Evolutionary conservation across 2,113 vertebrate species (phyloP), one percentile per base, ranked within the genome.

Genomic region (Ptilonorhynchus violaceus): DNA sequence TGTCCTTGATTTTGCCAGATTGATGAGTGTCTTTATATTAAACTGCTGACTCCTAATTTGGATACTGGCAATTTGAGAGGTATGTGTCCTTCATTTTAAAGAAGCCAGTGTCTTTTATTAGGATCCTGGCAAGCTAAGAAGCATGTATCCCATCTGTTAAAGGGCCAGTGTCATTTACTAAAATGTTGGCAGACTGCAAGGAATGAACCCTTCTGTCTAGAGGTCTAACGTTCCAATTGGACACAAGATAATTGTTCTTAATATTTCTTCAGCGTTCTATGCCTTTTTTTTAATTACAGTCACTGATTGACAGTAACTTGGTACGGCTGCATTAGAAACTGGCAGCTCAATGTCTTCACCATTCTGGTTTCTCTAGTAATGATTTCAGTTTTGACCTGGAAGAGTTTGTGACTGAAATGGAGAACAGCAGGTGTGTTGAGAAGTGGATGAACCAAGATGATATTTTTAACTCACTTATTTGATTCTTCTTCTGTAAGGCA

Each of bases 81-180:
- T 93, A 80, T 94, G 93, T 96, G 97, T 98, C 97, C 97, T 98
- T 98, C 96, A 90, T 97, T 98, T 97, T 97, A 96, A 95, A 97
- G 97, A 98, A 97, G 96, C 94, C 95, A 82, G 89, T 97, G 95
- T 97, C 97, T 98, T 98, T 98, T 98, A 98, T 97, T 98, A 98
- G 97, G 96, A 97, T 96, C 92, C 97, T 98, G 96, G 97, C 97
- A 98, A 97, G 94, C 97, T 95, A 88, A 94, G 81, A 97, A 97
- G 96, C 90, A 93, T 96, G 95, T 93, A 75, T 91, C 70, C 97
- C 98, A 98, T 98, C 98, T 98, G 98, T 96, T 97, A 97, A 97
- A 97, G 97, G 96, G 85, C 96, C 81, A 47, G 92, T 96, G 98
- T 97, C 98, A 90, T 96, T 98, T 97, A 89, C 96, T 92, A 89